Percentiles rank a stretch among this genome's conserved stretches.
These are phyloP conservation scores for Notamacropus eugenii DNA, from an alignment of 2,797 vertebrate genomes.

Conservation along the genomic window DNA sequence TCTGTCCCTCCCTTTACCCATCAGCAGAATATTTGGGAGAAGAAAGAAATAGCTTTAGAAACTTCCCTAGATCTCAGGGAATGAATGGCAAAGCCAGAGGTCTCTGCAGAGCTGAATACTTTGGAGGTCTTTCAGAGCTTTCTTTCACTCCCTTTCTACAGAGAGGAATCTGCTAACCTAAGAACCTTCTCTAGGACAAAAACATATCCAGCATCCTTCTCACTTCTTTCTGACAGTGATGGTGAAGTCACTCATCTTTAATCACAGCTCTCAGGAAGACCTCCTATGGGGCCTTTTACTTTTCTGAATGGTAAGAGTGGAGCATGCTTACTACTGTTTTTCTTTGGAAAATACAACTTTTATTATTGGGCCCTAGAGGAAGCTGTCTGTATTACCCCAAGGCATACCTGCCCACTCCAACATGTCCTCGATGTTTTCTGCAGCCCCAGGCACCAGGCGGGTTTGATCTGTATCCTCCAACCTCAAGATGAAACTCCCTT, in stretches of 20 bases:
- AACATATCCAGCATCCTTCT: not conserved
- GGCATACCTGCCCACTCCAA: conserved; percentile 94
- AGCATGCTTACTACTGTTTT: not conserved
- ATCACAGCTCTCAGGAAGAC: not conserved
- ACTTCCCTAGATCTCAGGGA: not conserved
- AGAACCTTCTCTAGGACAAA: not conserved
- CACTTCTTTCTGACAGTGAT: not conserved
- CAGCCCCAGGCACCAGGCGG: conserved; percentile 91
- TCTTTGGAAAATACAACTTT: not conserved
- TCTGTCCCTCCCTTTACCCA: not conserved
- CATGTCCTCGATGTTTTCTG: conserved; percentile 93
- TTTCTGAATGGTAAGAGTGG: not conserved
- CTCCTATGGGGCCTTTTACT: not conserved
- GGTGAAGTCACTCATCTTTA: not conserved
- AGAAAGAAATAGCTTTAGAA: not conserved
- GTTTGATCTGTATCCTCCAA: conserved; percentile 95
- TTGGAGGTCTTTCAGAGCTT: not conserved
- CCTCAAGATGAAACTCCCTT: conserved; percentile 91
- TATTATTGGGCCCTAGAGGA: not conserved
- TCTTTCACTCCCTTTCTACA: not conserved
- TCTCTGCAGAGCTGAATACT: not conserved
- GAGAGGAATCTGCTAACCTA: not conserved
- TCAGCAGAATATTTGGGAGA: not conserved
- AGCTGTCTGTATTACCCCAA: not conserved
- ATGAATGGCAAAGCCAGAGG: not conserved